phyloP scores from a whole-genome alignment of 2,888 invertebrate species.

The Papilio protenor region DNA sequence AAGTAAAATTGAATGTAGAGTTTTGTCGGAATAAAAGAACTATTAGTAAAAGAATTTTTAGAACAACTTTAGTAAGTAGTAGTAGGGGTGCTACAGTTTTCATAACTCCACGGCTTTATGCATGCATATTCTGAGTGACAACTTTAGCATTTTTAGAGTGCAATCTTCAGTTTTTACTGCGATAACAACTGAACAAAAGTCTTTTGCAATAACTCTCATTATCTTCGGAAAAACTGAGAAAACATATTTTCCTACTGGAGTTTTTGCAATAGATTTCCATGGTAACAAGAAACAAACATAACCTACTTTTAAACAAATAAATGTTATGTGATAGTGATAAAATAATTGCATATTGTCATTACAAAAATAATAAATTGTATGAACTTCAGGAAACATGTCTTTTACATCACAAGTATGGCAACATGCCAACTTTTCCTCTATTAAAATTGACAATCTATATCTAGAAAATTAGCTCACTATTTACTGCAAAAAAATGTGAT shows the following conservation, averaged over 20 bases:
- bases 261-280: not conserved
- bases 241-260: not conserved
- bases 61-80: not conserved
- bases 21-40: not conserved
- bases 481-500: not conserved
- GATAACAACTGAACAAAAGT: not conserved
- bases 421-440: conserved; percentile 11
- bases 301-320: not conserved
- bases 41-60: not conserved
- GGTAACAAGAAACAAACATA: not conserved
- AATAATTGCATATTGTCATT: not conserved
- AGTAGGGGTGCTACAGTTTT: no score
- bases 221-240: not conserved
- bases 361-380: conserved; percentile 9
- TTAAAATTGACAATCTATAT: conserved; percentile 20
- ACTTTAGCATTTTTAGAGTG: not conserved
- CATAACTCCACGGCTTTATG: no score
- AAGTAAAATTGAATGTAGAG: not conserved
- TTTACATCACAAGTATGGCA: conserved; percentile 20
- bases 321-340: not conserved
- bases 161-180: no score
- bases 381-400: conserved; percentile 8
- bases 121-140: not conserved
- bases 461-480: conserved; percentile 1
- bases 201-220: not conserved